Base-by-base conservation (phyloP, 2,888 invertebrate species). In the Acanthosepion pharaonis region DNA sequence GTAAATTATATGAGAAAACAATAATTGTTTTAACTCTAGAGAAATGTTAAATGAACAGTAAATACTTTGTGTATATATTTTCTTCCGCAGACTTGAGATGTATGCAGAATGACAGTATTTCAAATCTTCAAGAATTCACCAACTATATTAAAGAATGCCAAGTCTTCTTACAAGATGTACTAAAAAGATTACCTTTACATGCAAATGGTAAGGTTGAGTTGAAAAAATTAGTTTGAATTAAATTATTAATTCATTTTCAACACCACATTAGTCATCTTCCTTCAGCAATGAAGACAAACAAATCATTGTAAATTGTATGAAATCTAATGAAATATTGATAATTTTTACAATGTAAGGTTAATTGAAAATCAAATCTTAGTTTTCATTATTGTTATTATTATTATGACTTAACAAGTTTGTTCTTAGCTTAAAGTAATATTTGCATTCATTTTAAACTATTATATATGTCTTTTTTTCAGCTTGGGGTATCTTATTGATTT, bases 161-260 rank as follows among this genome's bases (percentile, higher is more conserved):
- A 33, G 15, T 78, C 11, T 78, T 78, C 78, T 78, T 78, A 33
- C 78, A 78, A 33, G 78, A 78, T 33, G n/a, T 78, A 78, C n/a
- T 78, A 78, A 78, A 78, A 78, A n/a, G 33, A 78, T 78, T 78
- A 33, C 78, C 78, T n/a, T 78, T 78, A 78, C 78, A 78, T 78
- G 78, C n/a, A 15, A 78, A 78, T 78, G 78, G 78, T 78, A 78
- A 78, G 78, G 18, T 11, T 78, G 78, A 33, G 0, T 78, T n/a
- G 9, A 78, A 78, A 23, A 59, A 59, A 6, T 59, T 20, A 59
- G 59, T 59, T 59, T 59, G 59, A 59, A 59, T 59, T 59, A 4
- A 59, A 59, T 59, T 59, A 59, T 23, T 51, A 11, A 59, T 28
- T 28, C 2, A 78, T 78, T n/a, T 78, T 78, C 78, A 78, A 78